Evolutionary conservation across 1,140 invertebrate species (phyloP), one percentile per base, ranked within the genome.

Genomic region (Agrilus planipennis): DNA sequence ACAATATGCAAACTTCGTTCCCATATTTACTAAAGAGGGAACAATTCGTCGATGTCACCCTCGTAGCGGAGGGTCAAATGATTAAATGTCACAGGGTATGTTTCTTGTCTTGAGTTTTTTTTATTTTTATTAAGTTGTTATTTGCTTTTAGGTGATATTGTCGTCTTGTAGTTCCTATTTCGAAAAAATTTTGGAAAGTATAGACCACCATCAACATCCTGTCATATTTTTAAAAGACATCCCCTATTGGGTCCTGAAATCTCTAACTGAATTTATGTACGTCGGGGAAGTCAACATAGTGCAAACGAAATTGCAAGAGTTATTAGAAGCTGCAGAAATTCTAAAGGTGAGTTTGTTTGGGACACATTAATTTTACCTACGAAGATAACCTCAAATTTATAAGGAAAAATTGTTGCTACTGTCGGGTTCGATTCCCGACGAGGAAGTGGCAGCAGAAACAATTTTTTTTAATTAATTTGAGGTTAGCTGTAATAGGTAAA

Each of bases 131-230:
- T n/a, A n/a, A n/a, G n/a, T n/a, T 35, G 6, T 16, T 25, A 32
- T 7, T 32, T 16, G 11, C 42, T 55, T 54, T 37, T 34, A 76
- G 61, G 67, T 81, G 40, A 74, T 71, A 34, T 49, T 73, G 18
- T 77, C 76, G 2, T 75, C 77, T 10, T 78, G 76, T 49, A 77
- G 74, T 51, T 61, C 74, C 22, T 80, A 78, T 53, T 70, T 80
- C 44, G 74, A 77, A 22, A 62, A 72, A 40, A 56, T 80, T 10
- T 57, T 80, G 23, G 66, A 67, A 15, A 68, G 73, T 36, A 58
- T 60, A 7, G 73, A 72, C 47, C 74, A 73, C 1, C 72, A 69
- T 46, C 70, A 75, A 39, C 76, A 79, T 58, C 76, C 76, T 0
- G 75, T 79, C 22, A 70, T 79, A 17, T 63, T 78, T 25, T 69